These are phyloP conservation scores for Operophtera brumata DNA, from an alignment of 2,888 invertebrate genomes.

Conservation along the genomic window DNA sequence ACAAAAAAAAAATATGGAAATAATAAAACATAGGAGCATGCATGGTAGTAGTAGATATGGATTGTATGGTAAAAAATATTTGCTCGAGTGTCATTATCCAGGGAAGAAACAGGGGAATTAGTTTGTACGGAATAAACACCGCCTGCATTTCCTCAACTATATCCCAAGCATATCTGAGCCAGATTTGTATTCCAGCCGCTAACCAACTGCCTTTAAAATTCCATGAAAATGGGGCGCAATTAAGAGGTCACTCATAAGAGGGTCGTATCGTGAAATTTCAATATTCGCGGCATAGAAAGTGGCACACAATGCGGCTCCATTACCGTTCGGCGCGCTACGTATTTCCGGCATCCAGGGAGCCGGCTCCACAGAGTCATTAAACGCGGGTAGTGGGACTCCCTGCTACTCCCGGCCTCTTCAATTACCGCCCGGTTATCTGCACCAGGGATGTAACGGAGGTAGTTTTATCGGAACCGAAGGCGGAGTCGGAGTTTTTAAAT, in stretches of 20 bases:
- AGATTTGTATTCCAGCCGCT: neutral
- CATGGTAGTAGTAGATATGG: no score
- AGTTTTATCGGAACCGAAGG: no score
- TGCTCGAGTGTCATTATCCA: no score
- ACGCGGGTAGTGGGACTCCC: conserved; percentile 45
- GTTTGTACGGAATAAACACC: no score
- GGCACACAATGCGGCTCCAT: conserved; percentile 74
- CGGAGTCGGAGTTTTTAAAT: no score
- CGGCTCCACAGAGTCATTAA: conserved; percentile 63
- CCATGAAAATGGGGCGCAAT: conserved; percentile 39
- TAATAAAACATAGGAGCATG: no score
- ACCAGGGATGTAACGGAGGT: no score
- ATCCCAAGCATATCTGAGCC: neutral
- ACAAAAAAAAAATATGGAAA: no score
- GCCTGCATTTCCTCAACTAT: no score
- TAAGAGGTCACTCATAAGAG: conserved; percentile 55
- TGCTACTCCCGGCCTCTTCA: conserved; percentile 51
- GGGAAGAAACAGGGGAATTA: no score
- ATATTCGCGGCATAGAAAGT: conserved; percentile 73
- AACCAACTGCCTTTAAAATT: conserved; percentile 16
- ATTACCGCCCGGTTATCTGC: conserved; percentile 70
- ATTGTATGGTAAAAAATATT: no score
- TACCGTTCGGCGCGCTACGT: conserved; percentile 72
- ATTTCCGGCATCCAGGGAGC: conserved; percentile 72
- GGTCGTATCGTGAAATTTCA: conserved; percentile 70